A percentile compares a stretch with the other conserved stretches of the same genome.
Conservation (phyloP, 2,797 vertebrate genomes). For the Miichthys miiuy region DNA sequence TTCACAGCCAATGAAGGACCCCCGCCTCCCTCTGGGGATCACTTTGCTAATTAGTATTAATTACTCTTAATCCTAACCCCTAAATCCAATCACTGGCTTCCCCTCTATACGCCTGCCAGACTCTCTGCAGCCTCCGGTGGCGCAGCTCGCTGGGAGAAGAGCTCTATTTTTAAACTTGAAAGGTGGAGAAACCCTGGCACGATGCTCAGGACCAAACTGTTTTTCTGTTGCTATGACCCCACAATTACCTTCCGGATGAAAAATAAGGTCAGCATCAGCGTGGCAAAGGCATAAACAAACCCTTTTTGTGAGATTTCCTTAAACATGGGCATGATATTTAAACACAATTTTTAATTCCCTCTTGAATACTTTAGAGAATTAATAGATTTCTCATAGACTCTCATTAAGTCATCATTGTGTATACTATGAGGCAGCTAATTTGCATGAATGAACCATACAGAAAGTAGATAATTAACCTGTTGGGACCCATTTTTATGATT, state of each 20-base stretch:
- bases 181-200: slow-evolving; percentile 49
- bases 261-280: slow-evolving; percentile 57
- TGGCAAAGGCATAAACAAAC: slow-evolving; percentile 26
- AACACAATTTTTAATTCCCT: slow-evolving; percentile 58
- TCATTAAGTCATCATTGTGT: slow-evolving; percentile 74
- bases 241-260: slow-evolving; percentile 7
- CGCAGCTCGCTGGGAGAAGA: slow-evolving; percentile 38
- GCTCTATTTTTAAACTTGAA: slow-evolving; percentile 72
- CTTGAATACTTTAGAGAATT: slow-evolving; percentile 64
- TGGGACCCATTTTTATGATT: slow-evolving; percentile 77
- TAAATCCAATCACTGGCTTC: slow-evolving; percentile 75
- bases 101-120: slow-evolving; percentile 55
- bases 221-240: slow-evolving; percentile 28
- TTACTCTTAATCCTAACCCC: slow-evolving; percentile 84
- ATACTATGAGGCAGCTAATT: slow-evolving; percentile 67
- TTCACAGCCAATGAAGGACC: slow-evolving; percentile 68
- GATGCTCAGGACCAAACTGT: slow-evolving; percentile 13
- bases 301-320: slow-evolving; percentile 1
- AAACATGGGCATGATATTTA: slow-evolving; percentile 39
- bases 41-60: slow-evolving; percentile 84
- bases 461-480: slow-evolving; percentile 77
- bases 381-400: slow-evolving; percentile 70
- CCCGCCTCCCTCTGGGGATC: slow-evolving; percentile 69
- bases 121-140: slow-evolving; percentile 62
- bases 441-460: slow-evolving; percentile 73